Evolutionary conservation across 2,888 invertebrate genomes (phyloP).

Genomic region (Drosophila eohydei): DNA sequence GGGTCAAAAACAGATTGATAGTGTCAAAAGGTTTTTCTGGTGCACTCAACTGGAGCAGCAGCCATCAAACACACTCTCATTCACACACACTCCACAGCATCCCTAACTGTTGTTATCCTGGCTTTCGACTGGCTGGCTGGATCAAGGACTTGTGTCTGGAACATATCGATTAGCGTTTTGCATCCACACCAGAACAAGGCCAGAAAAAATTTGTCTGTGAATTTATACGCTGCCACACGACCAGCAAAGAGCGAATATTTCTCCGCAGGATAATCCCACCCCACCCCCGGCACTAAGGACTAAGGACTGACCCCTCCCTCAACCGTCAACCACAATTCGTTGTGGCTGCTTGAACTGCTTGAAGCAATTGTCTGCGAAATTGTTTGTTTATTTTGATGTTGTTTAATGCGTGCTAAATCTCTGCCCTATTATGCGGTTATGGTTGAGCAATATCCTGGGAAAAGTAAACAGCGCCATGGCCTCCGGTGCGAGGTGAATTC

Average conservation of each 20-base stretch:
- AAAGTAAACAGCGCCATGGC: conserved; percentile 60
- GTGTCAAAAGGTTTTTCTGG: conserved; percentile 57
- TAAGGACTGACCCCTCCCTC: conserved; percentile 6
- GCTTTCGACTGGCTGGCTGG: conserved; percentile 5
- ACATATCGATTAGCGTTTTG: conserved; percentile 78
- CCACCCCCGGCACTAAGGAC: conserved; percentile 19
- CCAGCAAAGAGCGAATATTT: conserved; percentile 42
- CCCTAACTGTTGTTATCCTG: conserved; percentile 1
- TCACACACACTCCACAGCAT: conserved; percentile 15
- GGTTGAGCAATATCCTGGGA: conserved; percentile 65
- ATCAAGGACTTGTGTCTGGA: conserved; percentile 65
- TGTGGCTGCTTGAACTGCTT: conserved; percentile 56
- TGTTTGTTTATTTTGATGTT: conserved; percentile 79
- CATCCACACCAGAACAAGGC: conserved; percentile 56
- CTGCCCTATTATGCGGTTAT: conserved; percentile 51
- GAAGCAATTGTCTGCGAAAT: conserved; percentile 74
- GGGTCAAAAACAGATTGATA: conserved; percentile 66
- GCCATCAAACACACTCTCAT: conserved; percentile 43
- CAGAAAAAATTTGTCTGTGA: conserved; percentile 49
- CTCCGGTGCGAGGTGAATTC: conserved; percentile 35
- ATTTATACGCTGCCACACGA: conserved; percentile 57
- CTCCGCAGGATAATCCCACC: conserved; percentile 65
- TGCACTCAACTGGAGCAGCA: conserved; percentile 54
- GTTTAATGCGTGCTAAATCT: conserved; percentile 70
- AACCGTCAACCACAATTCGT: conserved; percentile 56